Percentiles rank a stretch among this genome's conserved stretches.
Conservation (phyloP, 2,113 vertebrate genomes). For the Vidua chalybeata region DNA sequence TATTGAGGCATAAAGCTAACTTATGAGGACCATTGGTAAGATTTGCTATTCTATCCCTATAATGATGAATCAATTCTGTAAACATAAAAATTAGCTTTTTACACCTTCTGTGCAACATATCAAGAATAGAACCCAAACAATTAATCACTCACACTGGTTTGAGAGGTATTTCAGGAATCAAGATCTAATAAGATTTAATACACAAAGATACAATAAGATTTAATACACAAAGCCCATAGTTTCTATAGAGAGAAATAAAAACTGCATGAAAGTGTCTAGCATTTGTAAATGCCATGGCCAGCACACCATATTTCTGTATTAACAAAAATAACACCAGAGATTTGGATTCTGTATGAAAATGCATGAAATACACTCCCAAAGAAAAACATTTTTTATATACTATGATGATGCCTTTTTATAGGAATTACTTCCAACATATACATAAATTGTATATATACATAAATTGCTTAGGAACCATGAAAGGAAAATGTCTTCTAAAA, state of each 20-base stretch:
- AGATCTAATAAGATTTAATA: background rate
- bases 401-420: background rate
- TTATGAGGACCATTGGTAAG: background rate
- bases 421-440: background rate
- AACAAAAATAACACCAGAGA: background rate
- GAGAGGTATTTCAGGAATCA: background rate
- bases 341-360: conserved; percentile 1
- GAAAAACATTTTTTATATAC: background rate
- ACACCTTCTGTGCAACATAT: background rate
- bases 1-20: background rate
- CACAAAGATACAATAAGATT: background rate
- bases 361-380: background rate
- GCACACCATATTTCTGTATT: background rate
- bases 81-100: background rate
- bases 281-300: background rate
- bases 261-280: background rate
- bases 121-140: background rate
- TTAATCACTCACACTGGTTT: background rate
- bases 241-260: background rate
- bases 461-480: background rate
- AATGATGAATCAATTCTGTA: conserved; percentile 6
- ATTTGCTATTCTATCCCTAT: background rate
- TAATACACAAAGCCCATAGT: background rate
- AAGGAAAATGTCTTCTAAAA: background rate
- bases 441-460: background rate